phyloP scores from a whole-genome alignment of 2,888 invertebrate genomes.

The Dolichomitus sp. region DNA sequence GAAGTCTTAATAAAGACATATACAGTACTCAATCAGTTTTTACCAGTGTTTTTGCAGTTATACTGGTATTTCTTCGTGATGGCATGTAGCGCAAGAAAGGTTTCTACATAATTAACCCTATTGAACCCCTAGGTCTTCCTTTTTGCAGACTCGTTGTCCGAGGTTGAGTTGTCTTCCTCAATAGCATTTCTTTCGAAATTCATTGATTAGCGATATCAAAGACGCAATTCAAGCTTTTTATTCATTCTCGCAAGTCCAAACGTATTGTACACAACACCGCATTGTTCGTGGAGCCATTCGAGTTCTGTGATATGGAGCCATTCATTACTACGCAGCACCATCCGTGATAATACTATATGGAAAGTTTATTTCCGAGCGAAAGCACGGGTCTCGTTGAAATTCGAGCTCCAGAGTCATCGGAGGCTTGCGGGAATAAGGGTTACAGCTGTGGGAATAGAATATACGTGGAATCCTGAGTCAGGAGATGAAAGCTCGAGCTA shows the following conservation, averaged over 20 bases:
- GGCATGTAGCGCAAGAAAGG: too few species aligned
- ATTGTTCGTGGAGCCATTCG: not conserved
- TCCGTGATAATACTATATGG: conserved; percentile 34
- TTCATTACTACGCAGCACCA: conserved; percentile 19
- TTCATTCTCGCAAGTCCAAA: not conserved
- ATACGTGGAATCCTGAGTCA: conserved; percentile 23
- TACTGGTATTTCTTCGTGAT: too few species aligned
- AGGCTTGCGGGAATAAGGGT: conserved; percentile 58
- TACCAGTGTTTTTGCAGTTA: too few species aligned
- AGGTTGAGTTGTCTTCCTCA: not conserved
- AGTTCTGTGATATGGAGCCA: not conserved
- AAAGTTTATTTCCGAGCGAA: conserved; percentile 44
- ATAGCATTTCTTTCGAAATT: not conserved
- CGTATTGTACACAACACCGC: not conserved
- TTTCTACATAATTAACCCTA: too few species aligned
- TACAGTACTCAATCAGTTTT: too few species aligned
- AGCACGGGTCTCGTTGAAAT: conserved; percentile 59
- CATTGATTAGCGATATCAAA: not conserved
- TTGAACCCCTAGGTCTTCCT: not conserved
- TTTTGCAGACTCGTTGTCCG: not conserved
- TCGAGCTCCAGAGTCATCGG: conserved; percentile 54
- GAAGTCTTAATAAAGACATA: too few species aligned
- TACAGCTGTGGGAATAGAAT: conserved; percentile 51
- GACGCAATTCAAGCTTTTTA: not conserved
- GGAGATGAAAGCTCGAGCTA: conserved; percentile 59